Conservation (phyloP, 2,888 invertebrate genomes). For the Euplagia quadripunctaria region DNA sequence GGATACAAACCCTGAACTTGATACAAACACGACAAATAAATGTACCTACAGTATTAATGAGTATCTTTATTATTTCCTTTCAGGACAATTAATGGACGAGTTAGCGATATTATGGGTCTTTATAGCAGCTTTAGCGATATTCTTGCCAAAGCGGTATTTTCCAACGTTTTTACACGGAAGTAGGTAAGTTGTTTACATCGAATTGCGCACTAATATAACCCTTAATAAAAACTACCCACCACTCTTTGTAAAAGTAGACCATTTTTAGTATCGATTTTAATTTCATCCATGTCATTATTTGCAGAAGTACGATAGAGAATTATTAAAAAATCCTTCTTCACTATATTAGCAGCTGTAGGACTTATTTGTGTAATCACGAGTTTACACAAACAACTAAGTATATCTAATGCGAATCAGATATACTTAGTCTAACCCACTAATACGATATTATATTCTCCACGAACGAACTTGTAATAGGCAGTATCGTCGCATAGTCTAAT, state of each 20-base stretch:
- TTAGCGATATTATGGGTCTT: conserved; percentile 94
- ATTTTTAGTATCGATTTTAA: background rate
- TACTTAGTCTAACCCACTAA: no score
- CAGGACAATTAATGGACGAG: conserved; percentile 93
- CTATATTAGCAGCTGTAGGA: background rate
- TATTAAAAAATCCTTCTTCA: background rate
- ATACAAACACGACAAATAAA: background rate
- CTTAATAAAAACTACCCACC: background rate
- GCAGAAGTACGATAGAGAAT: background rate
- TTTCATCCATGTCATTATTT: background rate
- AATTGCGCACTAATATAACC: conserved; percentile 8
- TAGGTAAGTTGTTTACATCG: conserved; percentile 79
- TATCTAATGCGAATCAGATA: no score
- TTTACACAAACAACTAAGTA: no score
- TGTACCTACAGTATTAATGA: background rate
- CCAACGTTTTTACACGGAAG: conserved; percentile 89
- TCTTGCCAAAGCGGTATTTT: conserved; percentile 90
- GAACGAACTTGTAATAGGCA: no score
- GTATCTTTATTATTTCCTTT: conserved; percentile 39
- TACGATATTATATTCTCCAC: no score
- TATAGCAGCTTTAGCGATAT: conserved; percentile 92
- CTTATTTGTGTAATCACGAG: background rate
- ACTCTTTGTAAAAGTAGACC: background rate
- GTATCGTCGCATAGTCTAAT: no score
- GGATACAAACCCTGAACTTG: background rate